Evolutionary conservation across 2,888 invertebrate genomes (phyloP).

Genomic region (Alviniconcha strummeri): DNA sequence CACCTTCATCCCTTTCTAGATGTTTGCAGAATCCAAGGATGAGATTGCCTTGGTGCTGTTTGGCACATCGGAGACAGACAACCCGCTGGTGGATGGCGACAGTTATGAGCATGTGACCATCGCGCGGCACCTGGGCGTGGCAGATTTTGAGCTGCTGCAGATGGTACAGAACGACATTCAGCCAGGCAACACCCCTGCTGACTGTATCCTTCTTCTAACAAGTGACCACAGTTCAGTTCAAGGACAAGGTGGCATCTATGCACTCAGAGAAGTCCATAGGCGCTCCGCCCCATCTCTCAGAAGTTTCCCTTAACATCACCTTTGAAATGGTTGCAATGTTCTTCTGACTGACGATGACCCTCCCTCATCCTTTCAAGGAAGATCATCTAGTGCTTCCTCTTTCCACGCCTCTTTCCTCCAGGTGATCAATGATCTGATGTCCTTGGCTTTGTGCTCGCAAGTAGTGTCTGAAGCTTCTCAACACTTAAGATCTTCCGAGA

Average conservation of each 20-base stretch:
- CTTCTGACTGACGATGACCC: too few relatives aligned
- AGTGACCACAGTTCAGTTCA: too few relatives aligned
- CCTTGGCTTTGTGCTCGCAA: too few relatives aligned
- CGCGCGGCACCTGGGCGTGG: slow-evolving; percentile 75
- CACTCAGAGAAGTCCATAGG: neutral
- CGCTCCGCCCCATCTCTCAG: neutral
- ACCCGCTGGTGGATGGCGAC: slow-evolving; percentile 72
- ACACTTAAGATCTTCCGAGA: too few relatives aligned
- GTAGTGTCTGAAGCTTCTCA: too few relatives aligned
- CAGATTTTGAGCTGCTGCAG: slow-evolving; percentile 80
- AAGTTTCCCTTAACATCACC: too few relatives aligned
- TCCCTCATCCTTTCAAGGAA: too few relatives aligned
- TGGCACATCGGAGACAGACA: slow-evolving; percentile 79
- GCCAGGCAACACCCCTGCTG: slow-evolving; percentile 76
- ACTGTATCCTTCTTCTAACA: slow-evolving; percentile 76
- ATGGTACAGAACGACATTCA: slow-evolving; percentile 69
- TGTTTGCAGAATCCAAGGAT: slow-evolving; percentile 81
- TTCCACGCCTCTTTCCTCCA: too few relatives aligned
- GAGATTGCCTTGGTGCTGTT: slow-evolving; percentile 80
- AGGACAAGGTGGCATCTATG: neutral
- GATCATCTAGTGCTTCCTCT: too few relatives aligned
- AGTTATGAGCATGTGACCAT: slow-evolving; percentile 79
- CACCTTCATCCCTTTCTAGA: slow-evolving; percentile 70
- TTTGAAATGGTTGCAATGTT: too few relatives aligned
- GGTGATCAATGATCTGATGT: too few relatives aligned